Percentiles rank a stretch among this genome's conserved stretches.
These are phyloP conservation scores for Spodoptera littoralis DNA, from an alignment of 2,888 invertebrate species.

Conservation along the genomic window DNA sequence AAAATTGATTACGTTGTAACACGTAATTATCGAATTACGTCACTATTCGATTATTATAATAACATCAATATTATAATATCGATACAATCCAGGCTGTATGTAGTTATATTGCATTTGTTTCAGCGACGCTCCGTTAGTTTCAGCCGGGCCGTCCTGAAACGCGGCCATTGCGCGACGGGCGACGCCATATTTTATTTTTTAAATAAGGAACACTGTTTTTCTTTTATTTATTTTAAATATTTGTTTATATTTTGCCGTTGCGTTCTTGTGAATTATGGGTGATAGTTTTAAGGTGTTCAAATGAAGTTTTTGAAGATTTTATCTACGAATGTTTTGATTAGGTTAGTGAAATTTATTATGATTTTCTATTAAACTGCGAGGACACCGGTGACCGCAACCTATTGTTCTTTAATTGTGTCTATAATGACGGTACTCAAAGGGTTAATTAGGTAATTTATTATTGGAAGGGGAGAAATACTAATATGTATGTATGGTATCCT, in stretches of 20 bases:
- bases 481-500: too few relatives aligned
- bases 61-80: constrained; percentile 27
- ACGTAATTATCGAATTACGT: constrained; percentile 4
- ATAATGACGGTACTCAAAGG: too few relatives aligned
- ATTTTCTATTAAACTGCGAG: too few relatives aligned
- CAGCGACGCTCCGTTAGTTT: constrained; percentile 59
- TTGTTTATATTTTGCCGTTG: constrained; percentile 12
- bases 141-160: constrained; percentile 57
- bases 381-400: too few relatives aligned
- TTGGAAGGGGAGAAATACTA: too few relatives aligned
- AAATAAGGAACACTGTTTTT: background rate
- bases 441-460: too few relatives aligned
- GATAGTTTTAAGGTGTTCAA: background rate
- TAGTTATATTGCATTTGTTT: constrained; percentile 54
- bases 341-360: too few relatives aligned
- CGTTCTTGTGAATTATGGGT: background rate
- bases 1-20: constrained; percentile 1
- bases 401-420: too few relatives aligned
- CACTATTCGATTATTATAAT: constrained; percentile 12
- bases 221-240: constrained; percentile 25
- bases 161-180: constrained; percentile 50
- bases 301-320: constrained; percentile 1
- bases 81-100: constrained; percentile 38
- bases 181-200: constrained; percentile 33
- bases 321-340: background rate